Conservation (phyloP, 1,140 invertebrate species). For the Oryctes rhinoceros region DNA sequence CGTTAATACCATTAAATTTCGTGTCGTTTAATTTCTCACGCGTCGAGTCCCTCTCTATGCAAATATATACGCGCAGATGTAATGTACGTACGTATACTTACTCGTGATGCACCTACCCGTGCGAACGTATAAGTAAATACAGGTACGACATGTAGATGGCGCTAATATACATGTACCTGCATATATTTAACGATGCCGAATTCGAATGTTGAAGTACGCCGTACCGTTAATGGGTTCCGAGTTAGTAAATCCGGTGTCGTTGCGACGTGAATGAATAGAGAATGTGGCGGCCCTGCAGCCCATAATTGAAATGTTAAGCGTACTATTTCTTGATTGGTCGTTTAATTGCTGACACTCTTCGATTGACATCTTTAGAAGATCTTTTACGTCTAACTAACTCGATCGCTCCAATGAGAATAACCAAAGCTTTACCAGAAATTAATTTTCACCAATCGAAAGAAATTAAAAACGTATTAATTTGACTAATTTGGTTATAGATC, state of each 20-base stretch:
- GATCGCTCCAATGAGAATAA: too few species aligned
- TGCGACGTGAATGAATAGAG: not conserved
- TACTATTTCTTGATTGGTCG: not conserved
- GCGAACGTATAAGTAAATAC: not conserved
- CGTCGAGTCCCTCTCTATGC: not conserved
- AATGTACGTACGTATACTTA: not conserved
- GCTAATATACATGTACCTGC: not conserved
- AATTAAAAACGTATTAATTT: too few species aligned
- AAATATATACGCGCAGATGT: not conserved
- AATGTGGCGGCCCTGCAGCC: not conserved
- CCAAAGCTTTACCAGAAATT: too few species aligned
- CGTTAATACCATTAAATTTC: conserved; percentile 25
- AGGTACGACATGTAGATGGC: not conserved
- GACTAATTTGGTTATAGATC: too few species aligned
- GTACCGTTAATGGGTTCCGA: not conserved
- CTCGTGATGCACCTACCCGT: not conserved
- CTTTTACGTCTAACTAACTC: too few species aligned
- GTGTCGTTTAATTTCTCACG: conserved; percentile 29
- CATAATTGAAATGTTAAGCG: not conserved
- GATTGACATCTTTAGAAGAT: too few species aligned
- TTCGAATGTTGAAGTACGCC: not conserved
- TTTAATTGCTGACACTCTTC: too few species aligned
- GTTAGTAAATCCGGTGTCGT: not conserved
- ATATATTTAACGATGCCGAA: not conserved
- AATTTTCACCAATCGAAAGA: too few species aligned